Evolutionary conservation across 1,140 invertebrate species (phyloP), one percentile per base, ranked within the genome.

Genomic region (Chymomyza costata): DNA sequence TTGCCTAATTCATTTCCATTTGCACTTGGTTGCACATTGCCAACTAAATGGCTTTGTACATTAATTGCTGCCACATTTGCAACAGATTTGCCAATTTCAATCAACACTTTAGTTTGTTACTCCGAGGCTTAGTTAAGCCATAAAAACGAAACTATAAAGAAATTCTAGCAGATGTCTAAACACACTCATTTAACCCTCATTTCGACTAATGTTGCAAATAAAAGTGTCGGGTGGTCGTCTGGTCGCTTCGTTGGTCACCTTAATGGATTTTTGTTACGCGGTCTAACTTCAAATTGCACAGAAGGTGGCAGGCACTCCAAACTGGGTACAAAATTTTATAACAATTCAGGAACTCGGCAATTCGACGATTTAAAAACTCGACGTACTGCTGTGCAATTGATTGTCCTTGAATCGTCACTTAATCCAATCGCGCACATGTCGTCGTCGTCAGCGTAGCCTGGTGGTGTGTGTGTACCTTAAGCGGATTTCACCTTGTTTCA

Each of bases 351-450:
- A 34, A 34, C 7, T 34, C 7, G 13, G n/a, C 31, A 11, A 34
- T 34, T 11, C 5, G 10, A 10, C 25, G n/a, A n/a, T 34, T 34
- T 5, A 34, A 11, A 48, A n/a, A 30, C 15, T 19, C 43, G 51
- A 28, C 25, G 41, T 19, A 43, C 50, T 65, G 81, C 81, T 83
- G 81, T 53, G 74, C 67, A 54, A 65, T 68, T 76, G 80, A 83
- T 83, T 83, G 81, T 81, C 71, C 73, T 78, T 64, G 59, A 67
- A 78, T 64, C 49, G 73, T 67, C 81, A 83, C 81, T 83, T 83
- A 83, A 83, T 81, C 81, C 81, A 83, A 83, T 83, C 65, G 74
- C 73, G 64, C 73, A 78, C 71, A 80, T 80, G 74, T 74, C 65
- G 66, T 13, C 25, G 25, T 38, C 48, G 39, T n/a, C 63, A 30